Evolutionary conservation across 2,797 vertebrate genomes (phyloP), one percentile per base, ranked within the genome.

Genomic region (Propithecus perrieri): DNA sequence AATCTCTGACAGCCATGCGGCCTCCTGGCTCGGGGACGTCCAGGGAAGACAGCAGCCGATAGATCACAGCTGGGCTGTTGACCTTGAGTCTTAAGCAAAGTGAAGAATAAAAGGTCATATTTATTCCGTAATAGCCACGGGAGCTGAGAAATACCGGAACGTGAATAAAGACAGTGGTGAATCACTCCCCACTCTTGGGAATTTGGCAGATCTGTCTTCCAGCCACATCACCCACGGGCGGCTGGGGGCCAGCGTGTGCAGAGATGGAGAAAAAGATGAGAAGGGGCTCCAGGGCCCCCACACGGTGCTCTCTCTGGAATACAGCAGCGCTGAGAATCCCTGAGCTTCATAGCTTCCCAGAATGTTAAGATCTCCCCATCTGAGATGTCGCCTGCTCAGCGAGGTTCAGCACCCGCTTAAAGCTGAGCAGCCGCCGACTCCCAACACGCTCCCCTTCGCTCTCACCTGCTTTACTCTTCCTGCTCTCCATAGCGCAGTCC

Each of bases 1-100:
- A 97, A 97, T 98, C 94, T 97, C 18, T 57, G 84, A 76, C 59
- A 95, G 85, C 75, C 55, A 14, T n/a, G 46, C 83, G 86, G 83
- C 71, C 93, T 78, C 86, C 53, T 65, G 22, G 43, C 83, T 61
- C 72, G 3, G 24, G 61, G 46, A 8, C 20, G 2, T 38, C 91
- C 35, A 2, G 78, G 1, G 1, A 28, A 88, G 30, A 95, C 63
- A 83, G 30, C 46, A 91, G 71, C 97, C 88, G 50, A 50, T 94
- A 97, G 93, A 97, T 97, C 96, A 96, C 61, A 96, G 88, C 94
- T 63, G 72, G 91, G 38, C 88, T 97, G 41, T 50, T 98, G 98
- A 98, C 97, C 97, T 98, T 98, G 88, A 93, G 55, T 87, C 69
- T 96, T 96, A 78, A 97, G 91, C 96, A 97, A 97, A 97, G 63